These are phyloP conservation scores for Hemithea aestivaria DNA, from an alignment of 2,888 invertebrate species.

Conservation along the genomic window DNA sequence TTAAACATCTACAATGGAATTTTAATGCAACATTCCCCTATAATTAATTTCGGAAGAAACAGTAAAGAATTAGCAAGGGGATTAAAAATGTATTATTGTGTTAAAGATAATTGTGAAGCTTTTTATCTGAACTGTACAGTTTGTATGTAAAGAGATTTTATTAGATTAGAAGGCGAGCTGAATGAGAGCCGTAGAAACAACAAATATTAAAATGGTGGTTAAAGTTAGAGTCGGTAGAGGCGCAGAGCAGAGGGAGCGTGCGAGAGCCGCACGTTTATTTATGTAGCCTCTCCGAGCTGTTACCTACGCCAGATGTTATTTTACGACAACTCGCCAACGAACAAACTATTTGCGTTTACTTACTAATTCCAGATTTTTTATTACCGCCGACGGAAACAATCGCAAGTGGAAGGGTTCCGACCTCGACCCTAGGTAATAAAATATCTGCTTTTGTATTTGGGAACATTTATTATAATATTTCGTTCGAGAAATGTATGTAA, in stretches of 20 bases:
- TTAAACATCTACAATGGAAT: constrained; percentile 26
- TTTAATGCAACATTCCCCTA: constrained; percentile 6
- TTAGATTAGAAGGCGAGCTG: constrained; percentile 3
- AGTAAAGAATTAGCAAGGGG: constrained; percentile 19
- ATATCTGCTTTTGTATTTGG: no score
- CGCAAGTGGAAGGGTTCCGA: constrained; percentile 16
- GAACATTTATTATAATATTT: no score
- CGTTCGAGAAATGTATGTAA: no score
- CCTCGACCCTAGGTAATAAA: constrained; percentile 4
- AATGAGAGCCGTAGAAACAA: no score
- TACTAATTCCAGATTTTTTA: constrained; percentile 35
- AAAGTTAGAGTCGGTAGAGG: constrained; percentile 16
- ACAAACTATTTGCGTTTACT: constrained; percentile 55
- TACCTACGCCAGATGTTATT: constrained; percentile 75
- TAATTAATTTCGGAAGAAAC: constrained; percentile 24
- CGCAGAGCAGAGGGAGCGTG: constrained; percentile 1
- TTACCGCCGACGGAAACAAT: constrained; percentile 18
- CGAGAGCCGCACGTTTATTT: constrained; percentile 66
- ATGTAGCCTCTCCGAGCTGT: constrained; percentile 70
- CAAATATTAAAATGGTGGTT: no score
- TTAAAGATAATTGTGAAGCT: constrained; percentile 4
- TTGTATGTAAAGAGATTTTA: constrained; percentile 4
- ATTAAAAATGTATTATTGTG: no score
- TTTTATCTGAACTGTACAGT: constrained; percentile 1
- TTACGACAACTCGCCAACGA: constrained; percentile 65